phyloP scores from a whole-genome alignment of 2,797 vertebrate species.

The Gouania willdenowi region DNA sequence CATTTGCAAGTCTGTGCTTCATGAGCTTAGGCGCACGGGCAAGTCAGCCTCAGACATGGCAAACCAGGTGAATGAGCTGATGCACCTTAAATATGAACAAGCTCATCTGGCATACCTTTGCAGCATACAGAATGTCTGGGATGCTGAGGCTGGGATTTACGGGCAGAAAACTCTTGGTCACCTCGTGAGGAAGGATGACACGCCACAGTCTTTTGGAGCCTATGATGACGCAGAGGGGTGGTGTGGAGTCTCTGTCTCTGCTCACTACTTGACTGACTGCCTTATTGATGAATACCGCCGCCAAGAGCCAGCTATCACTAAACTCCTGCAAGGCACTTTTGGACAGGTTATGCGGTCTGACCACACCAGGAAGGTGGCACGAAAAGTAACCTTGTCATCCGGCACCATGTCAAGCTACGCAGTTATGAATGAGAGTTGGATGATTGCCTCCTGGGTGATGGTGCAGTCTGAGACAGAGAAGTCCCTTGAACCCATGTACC shows the following conservation, averaged over 20 bases:
- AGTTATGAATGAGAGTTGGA: background rate
- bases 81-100: too few relatives aligned
- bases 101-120: too few relatives aligned
- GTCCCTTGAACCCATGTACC: background rate
- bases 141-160: background rate
- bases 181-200: too few relatives aligned
- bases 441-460: background rate
- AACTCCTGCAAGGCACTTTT: background rate
- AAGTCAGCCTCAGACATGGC: background rate
- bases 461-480: rapidly evolving
- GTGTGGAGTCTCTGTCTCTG: background rate
- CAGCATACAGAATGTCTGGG: background rate
- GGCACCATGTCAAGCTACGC: background rate
- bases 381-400: background rate
- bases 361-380: background rate
- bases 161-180: too few relatives aligned
- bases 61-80: too few relatives aligned
- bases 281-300: background rate
- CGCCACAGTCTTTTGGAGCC: background rate
- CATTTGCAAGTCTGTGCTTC: background rate
- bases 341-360: background rate
- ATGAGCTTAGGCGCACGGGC: background rate
- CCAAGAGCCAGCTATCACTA: background rate
- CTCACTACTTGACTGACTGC: conserved; percentile 3
- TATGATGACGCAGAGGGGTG: conserved; percentile 2